Percentiles rank a stretch among this genome's conserved stretches.
Conservation (phyloP, 2,113 vertebrate genomes). For the Trogon melanurus region DNA sequence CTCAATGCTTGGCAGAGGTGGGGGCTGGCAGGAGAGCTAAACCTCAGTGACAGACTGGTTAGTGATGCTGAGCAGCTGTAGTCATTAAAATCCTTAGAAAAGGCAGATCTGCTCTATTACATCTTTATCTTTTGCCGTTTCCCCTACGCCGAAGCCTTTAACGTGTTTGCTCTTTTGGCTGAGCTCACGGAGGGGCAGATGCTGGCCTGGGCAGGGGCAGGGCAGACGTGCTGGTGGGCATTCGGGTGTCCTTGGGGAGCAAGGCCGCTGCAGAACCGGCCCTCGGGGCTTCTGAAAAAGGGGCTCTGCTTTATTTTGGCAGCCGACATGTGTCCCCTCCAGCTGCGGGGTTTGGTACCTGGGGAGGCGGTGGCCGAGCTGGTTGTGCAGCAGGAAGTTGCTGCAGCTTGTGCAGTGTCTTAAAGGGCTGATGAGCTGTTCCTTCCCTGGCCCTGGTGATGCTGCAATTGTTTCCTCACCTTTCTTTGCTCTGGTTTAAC, state of each 20-base stretch:
- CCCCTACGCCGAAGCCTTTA: not conserved
- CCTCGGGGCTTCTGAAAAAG: rapidly evolving
- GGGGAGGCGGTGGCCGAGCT: not conserved
- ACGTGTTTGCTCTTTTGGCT: not conserved
- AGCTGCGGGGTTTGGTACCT: rapidly evolving
- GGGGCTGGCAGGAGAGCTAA: not conserved
- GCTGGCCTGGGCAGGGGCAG: not conserved
- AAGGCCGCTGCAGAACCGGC: rapidly evolving
- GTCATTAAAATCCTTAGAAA: not conserved
- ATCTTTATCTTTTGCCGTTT: not conserved
- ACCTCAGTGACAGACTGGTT: not conserved
- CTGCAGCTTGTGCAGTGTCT: not conserved
- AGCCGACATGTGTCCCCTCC: not conserved
- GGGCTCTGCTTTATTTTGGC: not conserved
- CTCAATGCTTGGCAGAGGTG: not conserved
- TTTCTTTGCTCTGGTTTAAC: rapidly evolving
- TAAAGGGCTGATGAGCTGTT: not conserved
- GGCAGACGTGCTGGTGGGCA: too few relatives aligned
- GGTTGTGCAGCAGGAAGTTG: not conserved
- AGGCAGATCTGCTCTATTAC: not conserved
- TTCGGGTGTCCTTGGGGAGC: not conserved
- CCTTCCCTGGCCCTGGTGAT: not conserved
- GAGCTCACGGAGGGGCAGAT: not conserved
- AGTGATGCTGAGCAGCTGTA: not conserved
- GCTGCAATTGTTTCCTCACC: not conserved